phyloP scores from a whole-genome alignment of 2,113 vertebrate species.

The Cairina moschata region DNA sequence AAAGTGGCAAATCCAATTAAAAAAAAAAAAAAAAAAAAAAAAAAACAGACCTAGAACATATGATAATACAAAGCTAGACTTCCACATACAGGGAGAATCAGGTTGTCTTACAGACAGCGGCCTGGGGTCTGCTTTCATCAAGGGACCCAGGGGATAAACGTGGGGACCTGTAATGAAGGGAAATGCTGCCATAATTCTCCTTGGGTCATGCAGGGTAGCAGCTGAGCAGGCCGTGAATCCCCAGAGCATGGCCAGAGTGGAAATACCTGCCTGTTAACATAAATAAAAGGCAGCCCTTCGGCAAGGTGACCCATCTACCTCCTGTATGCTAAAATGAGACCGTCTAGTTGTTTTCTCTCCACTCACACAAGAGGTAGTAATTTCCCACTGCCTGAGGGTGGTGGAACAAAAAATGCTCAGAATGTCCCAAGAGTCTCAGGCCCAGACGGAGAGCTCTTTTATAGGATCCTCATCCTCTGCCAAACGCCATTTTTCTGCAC shows the following conservation, averaged over 20 bases:
- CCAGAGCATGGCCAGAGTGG: background rate
- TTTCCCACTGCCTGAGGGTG: slow-evolving; percentile 1
- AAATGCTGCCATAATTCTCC: background rate
- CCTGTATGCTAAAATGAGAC: background rate
- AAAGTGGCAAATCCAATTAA: background rate
- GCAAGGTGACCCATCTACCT: background rate
- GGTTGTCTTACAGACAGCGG: background rate
- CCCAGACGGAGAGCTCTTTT: slow-evolving; percentile 1
- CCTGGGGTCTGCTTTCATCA: background rate
- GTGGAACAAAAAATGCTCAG: slow-evolving; percentile 34
- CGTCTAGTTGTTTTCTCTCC: background rate
- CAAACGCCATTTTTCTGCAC: background rate
- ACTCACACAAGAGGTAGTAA: slow-evolving; percentile 11
- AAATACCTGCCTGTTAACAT: background rate
- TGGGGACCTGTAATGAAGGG: background rate
- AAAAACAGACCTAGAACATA: accelerated
- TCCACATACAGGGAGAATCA: background rate
- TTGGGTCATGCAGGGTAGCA: background rate
- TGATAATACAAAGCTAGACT: background rate
- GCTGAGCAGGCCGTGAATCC: accelerated
- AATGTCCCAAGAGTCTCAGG: background rate
- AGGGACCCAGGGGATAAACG: background rate
- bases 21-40: background rate
- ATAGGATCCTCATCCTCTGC: background rate
- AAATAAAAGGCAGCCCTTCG: background rate